Conservation (phyloP, 2,797 vertebrate genomes). For the Enteromius trimaculatus region DNA sequence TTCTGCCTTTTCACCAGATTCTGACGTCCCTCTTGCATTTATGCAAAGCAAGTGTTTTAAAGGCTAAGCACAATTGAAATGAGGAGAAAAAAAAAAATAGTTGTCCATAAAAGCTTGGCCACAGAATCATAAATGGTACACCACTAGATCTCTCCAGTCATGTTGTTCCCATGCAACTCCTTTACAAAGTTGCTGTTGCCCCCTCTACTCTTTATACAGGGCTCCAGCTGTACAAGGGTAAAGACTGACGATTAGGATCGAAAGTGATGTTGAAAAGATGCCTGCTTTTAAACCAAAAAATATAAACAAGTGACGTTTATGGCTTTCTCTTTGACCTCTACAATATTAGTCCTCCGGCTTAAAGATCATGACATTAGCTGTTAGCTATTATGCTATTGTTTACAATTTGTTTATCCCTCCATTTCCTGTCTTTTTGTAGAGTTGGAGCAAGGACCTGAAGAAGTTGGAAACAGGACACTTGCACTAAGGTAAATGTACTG, state of each 20-base stretch:
- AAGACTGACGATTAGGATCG: conserved; percentile 4
- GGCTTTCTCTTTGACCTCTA: conserved; percentile 9
- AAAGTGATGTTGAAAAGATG: conserved; percentile 21
- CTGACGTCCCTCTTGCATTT: conserved; percentile 20
- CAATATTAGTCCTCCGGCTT: not conserved
- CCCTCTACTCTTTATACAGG: conserved; percentile 38
- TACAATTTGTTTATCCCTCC: not conserved
- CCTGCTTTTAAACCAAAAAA: conserved; percentile 10
- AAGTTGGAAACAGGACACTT: conserved; percentile 26
- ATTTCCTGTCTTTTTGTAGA: not conserved
- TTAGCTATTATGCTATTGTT: not conserved
- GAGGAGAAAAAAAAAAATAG: conserved; percentile 74
- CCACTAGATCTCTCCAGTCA: conserved; percentile 76
- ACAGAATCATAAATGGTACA: conserved; percentile 80
- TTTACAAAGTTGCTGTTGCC: conserved; percentile 41
- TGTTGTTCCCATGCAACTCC: conserved; percentile 76
- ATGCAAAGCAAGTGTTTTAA: conserved; percentile 39
- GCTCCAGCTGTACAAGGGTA: conserved; percentile 38
- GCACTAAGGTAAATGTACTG: conserved; percentile 15
- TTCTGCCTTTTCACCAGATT: conserved; percentile 17
- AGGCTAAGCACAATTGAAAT: conserved; percentile 71
- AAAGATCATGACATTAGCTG: conserved; percentile 5
- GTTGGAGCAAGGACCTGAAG: not conserved
- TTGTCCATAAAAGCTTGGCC: conserved; percentile 78
- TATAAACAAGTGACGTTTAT: conserved; percentile 38